Percentiles rank a stretch among this genome's conserved stretches.
Evolutionary conservation across 2,113 vertebrate genomes (phyloP).

Genomic region (Siniperca knerii): DNA sequence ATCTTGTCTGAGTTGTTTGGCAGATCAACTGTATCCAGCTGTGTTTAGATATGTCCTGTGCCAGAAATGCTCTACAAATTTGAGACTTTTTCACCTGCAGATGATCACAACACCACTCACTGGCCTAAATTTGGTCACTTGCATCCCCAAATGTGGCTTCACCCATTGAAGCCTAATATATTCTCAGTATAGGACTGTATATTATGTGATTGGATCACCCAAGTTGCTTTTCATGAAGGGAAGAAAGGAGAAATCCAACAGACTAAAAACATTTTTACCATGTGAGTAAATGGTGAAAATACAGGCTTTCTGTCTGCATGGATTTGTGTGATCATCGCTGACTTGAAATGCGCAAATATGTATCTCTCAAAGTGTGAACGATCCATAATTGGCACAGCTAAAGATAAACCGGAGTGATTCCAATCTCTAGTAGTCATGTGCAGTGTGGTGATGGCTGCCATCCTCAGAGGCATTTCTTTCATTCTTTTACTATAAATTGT

Average conservation of each 20-base stretch:
- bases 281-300: conserved; percentile 11
- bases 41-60: background rate
- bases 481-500: background rate
- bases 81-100: background rate
- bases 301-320: background rate
- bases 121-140: background rate
- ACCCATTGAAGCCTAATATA: background rate
- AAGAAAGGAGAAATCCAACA: background rate
- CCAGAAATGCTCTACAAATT: background rate
- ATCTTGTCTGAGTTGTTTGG: background rate
- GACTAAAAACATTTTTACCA: background rate
- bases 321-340: background rate
- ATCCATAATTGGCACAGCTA: conserved; percentile 31
- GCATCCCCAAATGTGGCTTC: background rate
- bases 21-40: background rate
- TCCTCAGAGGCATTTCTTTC: background rate
- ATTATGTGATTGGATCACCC: background rate
- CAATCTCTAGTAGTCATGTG: conserved; percentile 33
- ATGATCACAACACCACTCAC: background rate
- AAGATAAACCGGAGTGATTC: conserved; percentile 23
- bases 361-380: conserved; percentile 26
- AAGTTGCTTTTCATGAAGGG: background rate
- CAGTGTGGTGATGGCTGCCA: conserved; percentile 11
- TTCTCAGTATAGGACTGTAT: background rate
- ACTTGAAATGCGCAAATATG: conserved; percentile 2